phyloP scores from a whole-genome alignment of 2,113 vertebrate species.

The Trichechus manatus region DNA sequence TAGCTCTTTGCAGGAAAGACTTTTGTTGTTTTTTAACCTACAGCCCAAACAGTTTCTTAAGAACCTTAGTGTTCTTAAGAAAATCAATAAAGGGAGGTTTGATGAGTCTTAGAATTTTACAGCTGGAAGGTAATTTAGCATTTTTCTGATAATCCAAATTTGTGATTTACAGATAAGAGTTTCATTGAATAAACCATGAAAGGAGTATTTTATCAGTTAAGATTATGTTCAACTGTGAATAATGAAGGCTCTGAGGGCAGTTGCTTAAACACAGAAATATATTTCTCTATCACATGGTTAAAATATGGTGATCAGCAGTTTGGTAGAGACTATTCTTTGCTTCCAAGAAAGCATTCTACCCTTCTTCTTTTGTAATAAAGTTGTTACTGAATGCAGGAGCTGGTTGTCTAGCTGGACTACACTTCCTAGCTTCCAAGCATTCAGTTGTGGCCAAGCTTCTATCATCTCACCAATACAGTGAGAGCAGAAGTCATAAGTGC shows the following conservation, averaged over 20 bases:
- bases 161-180: neutral
- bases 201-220: neutral
- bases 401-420: neutral
- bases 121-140: neutral
- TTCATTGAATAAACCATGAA: neutral
- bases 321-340: neutral
- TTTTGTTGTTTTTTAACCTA: neutral
- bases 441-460: neutral
- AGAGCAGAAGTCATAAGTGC: neutral
- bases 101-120: conserved; percentile 33
- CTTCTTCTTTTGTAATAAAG: neutral
- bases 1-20: neutral
- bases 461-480: neutral
- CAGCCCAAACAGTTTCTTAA: neutral
- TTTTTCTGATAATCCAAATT: conserved; percentile 16
- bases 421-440: neutral
- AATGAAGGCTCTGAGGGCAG: neutral
- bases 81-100: neutral
- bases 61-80: neutral
- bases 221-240: conserved; percentile 26
- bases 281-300: neutral
- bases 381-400: neutral
- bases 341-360: neutral
- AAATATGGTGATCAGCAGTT: neutral
- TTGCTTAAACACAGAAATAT: neutral